Percentiles rank a stretch among this genome's conserved stretches.
phyloP scores from a whole-genome alignment of 2,888 invertebrate genomes.

The Drosophila tanythrix region DNA sequence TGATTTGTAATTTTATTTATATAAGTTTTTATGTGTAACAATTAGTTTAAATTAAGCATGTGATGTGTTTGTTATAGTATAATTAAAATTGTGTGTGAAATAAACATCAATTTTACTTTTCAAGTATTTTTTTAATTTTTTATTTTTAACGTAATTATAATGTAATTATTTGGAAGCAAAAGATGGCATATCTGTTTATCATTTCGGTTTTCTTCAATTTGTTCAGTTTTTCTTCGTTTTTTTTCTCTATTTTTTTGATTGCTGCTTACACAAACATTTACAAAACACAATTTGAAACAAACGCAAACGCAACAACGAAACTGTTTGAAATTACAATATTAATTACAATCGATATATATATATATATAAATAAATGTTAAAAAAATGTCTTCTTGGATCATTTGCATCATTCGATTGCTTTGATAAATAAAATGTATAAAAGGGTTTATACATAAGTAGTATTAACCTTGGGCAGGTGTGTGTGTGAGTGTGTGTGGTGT shows the following conservation, averaged over 20 bases:
- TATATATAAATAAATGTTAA: constrained; percentile 44
- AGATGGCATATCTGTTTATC: constrained; percentile 69
- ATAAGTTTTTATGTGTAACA: constrained; percentile 25
- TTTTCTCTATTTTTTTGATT: constrained; percentile 18
- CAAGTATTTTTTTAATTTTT: constrained; percentile 56
- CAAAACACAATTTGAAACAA: constrained; percentile 37
- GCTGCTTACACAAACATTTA: constrained; percentile 31
- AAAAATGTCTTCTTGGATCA: constrained; percentile 69
- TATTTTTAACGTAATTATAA: constrained; percentile 65
- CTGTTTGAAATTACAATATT: constrained; percentile 45
- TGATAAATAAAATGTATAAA: constrained; percentile 32
- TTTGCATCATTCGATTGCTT: constrained; percentile 37
- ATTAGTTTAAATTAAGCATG: constrained; percentile 32
- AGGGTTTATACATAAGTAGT: constrained; percentile 22
- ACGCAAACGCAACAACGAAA: constrained; percentile 45
- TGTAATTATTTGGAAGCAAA: constrained; percentile 75
- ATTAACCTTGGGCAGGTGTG: constrained; percentile 16
- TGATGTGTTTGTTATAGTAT: constrained; percentile 22
- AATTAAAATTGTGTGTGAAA: constrained; percentile 48
- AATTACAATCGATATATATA: constrained; percentile 22
- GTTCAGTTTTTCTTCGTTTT: constrained; percentile 21
- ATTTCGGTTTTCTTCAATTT: constrained; percentile 33
- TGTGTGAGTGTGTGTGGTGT: constrained; percentile 10
- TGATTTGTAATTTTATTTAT: constrained; percentile 6
- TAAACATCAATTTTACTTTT: constrained; percentile 69